Percentiles rank a stretch among this genome's conserved stretches.
Conservation (phyloP, 2,113 vertebrate genomes). For the Tragulus kanchil region DNA sequence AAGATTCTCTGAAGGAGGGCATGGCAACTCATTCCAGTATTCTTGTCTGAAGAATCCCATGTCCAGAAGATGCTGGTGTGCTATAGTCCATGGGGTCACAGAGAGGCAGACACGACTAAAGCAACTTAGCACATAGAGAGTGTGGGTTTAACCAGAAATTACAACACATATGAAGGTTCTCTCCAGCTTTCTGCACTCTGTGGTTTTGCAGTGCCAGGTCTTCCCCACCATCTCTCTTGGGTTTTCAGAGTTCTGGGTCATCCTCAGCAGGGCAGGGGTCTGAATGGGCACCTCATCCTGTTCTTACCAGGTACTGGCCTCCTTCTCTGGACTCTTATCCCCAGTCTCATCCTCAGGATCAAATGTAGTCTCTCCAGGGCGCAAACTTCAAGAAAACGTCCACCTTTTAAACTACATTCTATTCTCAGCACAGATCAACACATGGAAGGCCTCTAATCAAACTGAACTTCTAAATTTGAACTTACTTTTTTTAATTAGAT, state of each 20-base stretch:
- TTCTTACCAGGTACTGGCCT: too few relatives aligned
- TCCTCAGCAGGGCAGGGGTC: not conserved
- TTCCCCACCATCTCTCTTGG: not conserved
- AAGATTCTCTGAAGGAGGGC: too few relatives aligned
- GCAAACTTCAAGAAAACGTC: not conserved
- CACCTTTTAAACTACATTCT: not conserved
- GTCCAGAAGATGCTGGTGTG: too few relatives aligned
- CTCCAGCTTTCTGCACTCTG: not conserved
- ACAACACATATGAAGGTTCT: rapidly evolving
- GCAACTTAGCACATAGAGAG: not conserved
- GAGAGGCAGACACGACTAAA: too few relatives aligned
- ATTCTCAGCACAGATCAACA: not conserved
- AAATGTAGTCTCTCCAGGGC: not conserved
- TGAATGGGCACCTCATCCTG: not conserved
- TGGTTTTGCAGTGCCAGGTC: not conserved
- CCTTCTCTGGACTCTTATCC: not conserved
- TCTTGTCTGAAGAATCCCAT: too few relatives aligned
- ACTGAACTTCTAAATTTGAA: constrained; percentile 2
- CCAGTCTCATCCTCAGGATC: rapidly evolving
- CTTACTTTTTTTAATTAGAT: not conserved
- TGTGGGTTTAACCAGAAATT: not conserved
- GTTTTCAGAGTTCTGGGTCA: not conserved
- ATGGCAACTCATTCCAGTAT: too few relatives aligned
- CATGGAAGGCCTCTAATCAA: not conserved
- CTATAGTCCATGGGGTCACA: too few relatives aligned